Evolutionary conservation across 1,140 invertebrate genomes (phyloP), one percentile per base, ranked within the genome.

Genomic region (Calephelis nemesis): DNA sequence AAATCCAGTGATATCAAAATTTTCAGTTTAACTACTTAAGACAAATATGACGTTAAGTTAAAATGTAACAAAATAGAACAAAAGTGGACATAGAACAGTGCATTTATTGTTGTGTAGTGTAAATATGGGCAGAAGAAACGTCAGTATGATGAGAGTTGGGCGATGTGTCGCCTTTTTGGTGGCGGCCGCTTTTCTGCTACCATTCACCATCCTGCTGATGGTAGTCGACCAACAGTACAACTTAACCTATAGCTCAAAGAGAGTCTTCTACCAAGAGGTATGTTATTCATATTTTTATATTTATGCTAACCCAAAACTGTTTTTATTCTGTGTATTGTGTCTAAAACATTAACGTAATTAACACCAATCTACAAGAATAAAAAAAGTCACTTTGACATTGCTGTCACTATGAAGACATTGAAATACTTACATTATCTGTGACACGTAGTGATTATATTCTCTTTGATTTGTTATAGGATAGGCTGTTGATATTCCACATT

Each of bases 201-300:
- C 89, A 0, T 91, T 89, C 75, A 90, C 87, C 15, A 91, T 91
- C 11, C 74, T 91, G 10, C 76, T 91, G 9, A 91, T 91, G 87
- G 87, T 91, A 9, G 87, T 84, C 8, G 89, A 91, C 60, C 87
- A 91, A 67, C 89, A 91, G 74, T 91, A 90, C 74, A 90, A 88
- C 70, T 81, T 90, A 47, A 87, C 85, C 3, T 90, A 90, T 71
- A 91, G 83, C 71, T 85, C 87, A 13, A 91, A 88, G 71, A 74
- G 89, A 15, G 83, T 90, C 15, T 91, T 91, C 72, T 91, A 91
- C 73, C 89, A 91, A 81, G 89, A 91, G 82, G 89, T 91, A 72
- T 82, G 82, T 64, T 4, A 42, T 52, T 19, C 15, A 47, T 49
- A 47, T 49, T 47, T 66, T 65, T 13, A 50, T 54, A 54, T 58